Conservation (phyloP, 2,113 vertebrate species). For the Catharus minimus region DNA sequence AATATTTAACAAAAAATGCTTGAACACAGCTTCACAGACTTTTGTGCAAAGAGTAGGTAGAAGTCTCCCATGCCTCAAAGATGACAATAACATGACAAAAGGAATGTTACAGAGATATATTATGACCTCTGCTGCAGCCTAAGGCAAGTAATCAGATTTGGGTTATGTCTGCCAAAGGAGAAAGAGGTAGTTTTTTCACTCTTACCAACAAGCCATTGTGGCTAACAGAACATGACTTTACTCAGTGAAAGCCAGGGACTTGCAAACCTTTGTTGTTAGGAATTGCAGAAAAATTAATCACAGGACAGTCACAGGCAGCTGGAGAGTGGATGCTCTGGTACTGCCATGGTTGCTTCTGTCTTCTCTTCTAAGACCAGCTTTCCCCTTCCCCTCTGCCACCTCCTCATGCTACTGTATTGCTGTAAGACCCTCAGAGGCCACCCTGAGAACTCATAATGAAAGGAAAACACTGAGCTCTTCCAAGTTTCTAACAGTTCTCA, state of each 20-base stretch:
- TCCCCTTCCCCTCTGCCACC: background rate
- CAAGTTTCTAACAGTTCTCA: background rate
- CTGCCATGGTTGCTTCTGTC: background rate
- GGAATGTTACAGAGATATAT: background rate
- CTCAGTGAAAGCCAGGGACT: background rate
- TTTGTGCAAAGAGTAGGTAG: background rate
- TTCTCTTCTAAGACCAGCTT: background rate
- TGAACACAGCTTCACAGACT: background rate
- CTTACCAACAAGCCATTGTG: background rate
- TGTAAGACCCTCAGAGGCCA: background rate
- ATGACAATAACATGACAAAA: background rate
- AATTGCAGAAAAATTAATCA: background rate
- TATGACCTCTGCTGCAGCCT: background rate
- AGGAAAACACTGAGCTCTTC: background rate
- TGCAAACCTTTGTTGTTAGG: background rate
- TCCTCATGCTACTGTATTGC: background rate
- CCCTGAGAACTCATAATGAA: background rate
- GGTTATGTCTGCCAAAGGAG: background rate
- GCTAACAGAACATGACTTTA: background rate
- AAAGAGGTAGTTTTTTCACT: background rate
- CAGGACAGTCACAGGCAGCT: background rate
- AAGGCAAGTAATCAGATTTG: background rate
- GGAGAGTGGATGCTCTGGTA: background rate
- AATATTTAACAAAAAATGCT: background rate
- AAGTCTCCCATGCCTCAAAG: background rate